phyloP scores from a whole-genome alignment of 2,797 vertebrate species.

The Danio aesculapii region DNA sequence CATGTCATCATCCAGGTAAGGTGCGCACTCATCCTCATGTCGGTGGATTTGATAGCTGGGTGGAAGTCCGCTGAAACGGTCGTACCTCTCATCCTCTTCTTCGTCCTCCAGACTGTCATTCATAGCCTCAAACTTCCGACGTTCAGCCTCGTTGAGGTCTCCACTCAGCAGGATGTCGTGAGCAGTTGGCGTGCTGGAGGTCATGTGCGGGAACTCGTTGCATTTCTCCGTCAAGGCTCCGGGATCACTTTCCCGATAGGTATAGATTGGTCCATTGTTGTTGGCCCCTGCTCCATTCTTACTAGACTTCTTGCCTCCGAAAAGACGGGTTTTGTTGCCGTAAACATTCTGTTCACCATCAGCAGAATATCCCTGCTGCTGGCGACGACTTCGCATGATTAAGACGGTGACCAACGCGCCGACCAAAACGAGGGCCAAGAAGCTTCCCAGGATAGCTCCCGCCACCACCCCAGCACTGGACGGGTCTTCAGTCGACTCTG shows the following conservation, averaged over 20 bases:
- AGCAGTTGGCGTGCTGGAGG: constrained; percentile 59
- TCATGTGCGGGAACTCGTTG: constrained; percentile 68
- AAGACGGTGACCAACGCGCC: constrained; percentile 79
- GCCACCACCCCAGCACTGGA: constrained; percentile 82
- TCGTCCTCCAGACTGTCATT: constrained; percentile 82
- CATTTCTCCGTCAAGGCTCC: constrained; percentile 75
- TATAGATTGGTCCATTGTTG: constrained; percentile 80
- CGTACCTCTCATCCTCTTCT: constrained; percentile 54
- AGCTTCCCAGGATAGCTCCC: constrained; percentile 85
- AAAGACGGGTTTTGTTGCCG: constrained; percentile 83
- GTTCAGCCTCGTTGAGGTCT: constrained; percentile 74
- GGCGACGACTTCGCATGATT: constrained; percentile 78
- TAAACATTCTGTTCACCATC: constrained; percentile 74
- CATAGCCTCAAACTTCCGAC: constrained; percentile 77
- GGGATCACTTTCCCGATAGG: constrained; percentile 80
- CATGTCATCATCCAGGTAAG: constrained; percentile 85
- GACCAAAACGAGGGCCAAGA: constrained; percentile 83
- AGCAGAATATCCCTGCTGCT: constrained; percentile 70
- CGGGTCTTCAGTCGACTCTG: constrained; percentile 78
- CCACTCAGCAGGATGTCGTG: constrained; percentile 75
- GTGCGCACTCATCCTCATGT: constrained; percentile 59
- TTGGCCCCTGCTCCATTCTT: constrained; percentile 72
- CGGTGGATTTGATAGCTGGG: constrained; percentile 72
- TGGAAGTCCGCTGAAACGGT: constrained; percentile 58
- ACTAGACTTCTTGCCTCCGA: constrained; percentile 69